Base-by-base conservation (phyloP, 2,888 invertebrate species). In the Sarcophaga rosellei region DNA sequence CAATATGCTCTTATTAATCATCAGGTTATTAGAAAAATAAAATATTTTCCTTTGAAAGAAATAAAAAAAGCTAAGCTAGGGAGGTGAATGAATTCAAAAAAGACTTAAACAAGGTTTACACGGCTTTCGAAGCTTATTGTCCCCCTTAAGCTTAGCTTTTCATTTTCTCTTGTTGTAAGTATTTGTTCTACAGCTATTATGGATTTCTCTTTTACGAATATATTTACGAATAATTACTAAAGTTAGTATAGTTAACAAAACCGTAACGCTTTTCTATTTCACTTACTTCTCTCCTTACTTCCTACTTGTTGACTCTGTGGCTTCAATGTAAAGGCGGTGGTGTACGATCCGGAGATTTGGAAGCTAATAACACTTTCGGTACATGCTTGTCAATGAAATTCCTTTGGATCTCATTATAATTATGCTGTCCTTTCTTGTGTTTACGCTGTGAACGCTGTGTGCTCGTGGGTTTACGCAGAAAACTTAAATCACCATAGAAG, bases 361-460 rank as follows among this genome's bases (percentile, higher is more conserved):
- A 90, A 87, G 90, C 89, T 74, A 93, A 88, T 85, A 93, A 89
- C 75, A 90, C 91, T 89, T 92, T 92, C 86, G 93, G 93, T 88
- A 93, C 91, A 88, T 93, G 93, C 86, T 92, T 92, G 86, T 89
- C 90, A 74, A 91, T 91, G 88, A 91, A 92, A 73, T 92, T 92
- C 72, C 90, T 90, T 82, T 90, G 92, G 73, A 91, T 88, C 69
- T 90, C 89, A 65, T 90, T 89, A 59, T 88, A 88, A 53, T 90
- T 89, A 65, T 88, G 87, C 45, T 88, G 86, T 59, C 87, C 82
- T 62, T 89, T 87, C 73, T 88, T 53, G 53, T 87, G 82, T 66
- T 89, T 81, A 20, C 88, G 88, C 57, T 85, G 87, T 3, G 85
- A 83, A 61, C 89, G 90, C 21, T 86, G 85, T 10, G 79, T 77